Percentiles rank a stretch among this genome's conserved stretches.
phyloP scores from a whole-genome alignment of 1,140 invertebrate genomes.

The Cherax quadricarinatus region DNA sequence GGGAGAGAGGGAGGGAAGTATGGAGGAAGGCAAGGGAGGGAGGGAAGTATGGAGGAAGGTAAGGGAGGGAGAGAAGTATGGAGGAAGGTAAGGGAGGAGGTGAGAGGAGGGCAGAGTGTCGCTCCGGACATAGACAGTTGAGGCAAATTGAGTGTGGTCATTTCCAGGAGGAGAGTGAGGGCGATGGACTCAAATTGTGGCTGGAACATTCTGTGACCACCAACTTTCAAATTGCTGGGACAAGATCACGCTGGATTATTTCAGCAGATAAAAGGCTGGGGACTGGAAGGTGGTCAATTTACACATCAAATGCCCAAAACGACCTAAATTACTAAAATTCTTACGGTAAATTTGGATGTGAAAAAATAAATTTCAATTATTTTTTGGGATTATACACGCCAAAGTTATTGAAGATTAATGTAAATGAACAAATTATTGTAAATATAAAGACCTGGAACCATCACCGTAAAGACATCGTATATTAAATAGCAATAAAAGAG shows the following conservation, averaged over 20 bases:
- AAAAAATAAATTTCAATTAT: too few relatives aligned
- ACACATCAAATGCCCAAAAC: slow-evolving; percentile 9
- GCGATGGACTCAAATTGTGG: slow-evolving; percentile 48
- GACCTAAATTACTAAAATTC: not conserved
- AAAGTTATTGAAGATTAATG: too few relatives aligned
- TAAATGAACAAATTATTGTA: too few relatives aligned
- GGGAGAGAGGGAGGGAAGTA: not conserved
- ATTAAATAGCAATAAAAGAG: not conserved
- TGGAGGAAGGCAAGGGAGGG: not conserved
- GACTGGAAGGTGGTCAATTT: slow-evolving; percentile 23
- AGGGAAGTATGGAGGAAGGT: not conserved
- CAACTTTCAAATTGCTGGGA: slow-evolving; percentile 40
- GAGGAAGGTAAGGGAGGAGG: not conserved
- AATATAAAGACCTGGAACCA: too few relatives aligned
- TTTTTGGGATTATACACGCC: too few relatives aligned
- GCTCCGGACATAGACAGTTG: slow-evolving; percentile 16
- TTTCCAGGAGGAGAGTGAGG: slow-evolving; percentile 37
- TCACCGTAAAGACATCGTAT: too few relatives aligned
- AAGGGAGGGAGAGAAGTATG: not conserved
- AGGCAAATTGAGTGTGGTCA: slow-evolving; percentile 56
- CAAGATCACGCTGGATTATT: slow-evolving; percentile 41
- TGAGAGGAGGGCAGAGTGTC: not conserved
- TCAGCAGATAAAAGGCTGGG: slow-evolving; percentile 22
- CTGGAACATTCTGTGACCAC: slow-evolving; percentile 10
- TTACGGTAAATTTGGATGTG: not conserved